These are phyloP conservation scores for Machaerirhynchus nigripectus DNA, from an alignment of 2,113 vertebrate species.

Conservation along the genomic window DNA sequence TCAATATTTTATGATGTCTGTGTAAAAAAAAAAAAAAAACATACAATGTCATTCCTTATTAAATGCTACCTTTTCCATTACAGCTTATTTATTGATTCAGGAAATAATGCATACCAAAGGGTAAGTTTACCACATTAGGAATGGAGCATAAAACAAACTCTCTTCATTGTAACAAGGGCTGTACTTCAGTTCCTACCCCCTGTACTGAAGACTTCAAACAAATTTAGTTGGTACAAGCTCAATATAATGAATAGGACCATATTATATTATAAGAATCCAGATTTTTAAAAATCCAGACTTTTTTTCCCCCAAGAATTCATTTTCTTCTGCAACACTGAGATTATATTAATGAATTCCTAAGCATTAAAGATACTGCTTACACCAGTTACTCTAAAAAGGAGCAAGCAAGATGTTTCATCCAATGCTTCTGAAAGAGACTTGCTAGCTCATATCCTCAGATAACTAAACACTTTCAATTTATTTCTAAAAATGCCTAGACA, in stretches of 20 bases:
- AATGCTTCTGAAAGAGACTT: not conserved
- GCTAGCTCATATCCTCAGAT: not conserved
- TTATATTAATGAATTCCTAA: not conserved
- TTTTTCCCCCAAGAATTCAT: not conserved
- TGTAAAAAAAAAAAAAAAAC: not conserved
- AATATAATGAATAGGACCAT: not conserved
- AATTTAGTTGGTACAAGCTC: not conserved
- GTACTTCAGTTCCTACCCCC: not conserved
- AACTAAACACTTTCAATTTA: not conserved
- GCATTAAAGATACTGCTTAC: not conserved
- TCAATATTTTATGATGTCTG: constrained; percentile 20
- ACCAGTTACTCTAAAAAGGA: not conserved
- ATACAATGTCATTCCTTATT: constrained; percentile 6
- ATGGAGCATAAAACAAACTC: not conserved
- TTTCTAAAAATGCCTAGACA: not conserved
- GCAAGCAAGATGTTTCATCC: not conserved
- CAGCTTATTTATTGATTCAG: constrained; percentile 41
- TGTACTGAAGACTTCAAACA: not conserved
- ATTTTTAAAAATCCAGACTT: not conserved
- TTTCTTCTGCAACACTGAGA: not conserved
- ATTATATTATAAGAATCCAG: not conserved
- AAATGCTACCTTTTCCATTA: constrained; percentile 55
- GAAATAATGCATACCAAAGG: not conserved
- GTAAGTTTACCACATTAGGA: not conserved
- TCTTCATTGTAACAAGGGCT: not conserved